Conservation (phyloP, 1,140 invertebrate genomes). For the Periplaneta americana region DNA sequence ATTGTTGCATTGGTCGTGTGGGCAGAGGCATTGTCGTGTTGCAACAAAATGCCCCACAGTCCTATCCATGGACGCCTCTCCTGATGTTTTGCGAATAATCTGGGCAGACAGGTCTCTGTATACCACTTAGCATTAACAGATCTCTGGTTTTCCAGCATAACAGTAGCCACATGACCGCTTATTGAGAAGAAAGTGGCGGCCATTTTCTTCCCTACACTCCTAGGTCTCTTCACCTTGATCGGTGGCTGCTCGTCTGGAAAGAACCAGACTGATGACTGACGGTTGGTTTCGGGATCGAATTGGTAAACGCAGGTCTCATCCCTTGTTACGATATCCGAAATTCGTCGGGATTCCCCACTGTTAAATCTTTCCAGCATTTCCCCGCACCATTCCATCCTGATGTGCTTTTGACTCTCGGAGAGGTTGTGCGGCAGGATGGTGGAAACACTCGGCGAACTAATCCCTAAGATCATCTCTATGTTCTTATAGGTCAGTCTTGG, state of each 20-base stretch:
- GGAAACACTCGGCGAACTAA: neutral
- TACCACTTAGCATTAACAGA: slow-evolving; percentile 7
- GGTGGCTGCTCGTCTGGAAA: slow-evolving; percentile 1
- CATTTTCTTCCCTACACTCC: slow-evolving; percentile 10
- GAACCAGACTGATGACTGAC: slow-evolving; percentile 9
- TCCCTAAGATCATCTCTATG: neutral
- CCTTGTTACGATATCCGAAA: slow-evolving; percentile 22
- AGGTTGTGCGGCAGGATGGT: slow-evolving; percentile 19
- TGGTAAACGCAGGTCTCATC: slow-evolving; percentile 26
- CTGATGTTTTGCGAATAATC: neutral
- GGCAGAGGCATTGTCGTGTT: slow-evolving; percentile 1
- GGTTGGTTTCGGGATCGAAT: slow-evolving; percentile 26
- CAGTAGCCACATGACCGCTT: slow-evolving; percentile 3
- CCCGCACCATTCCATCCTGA: slow-evolving; percentile 23
- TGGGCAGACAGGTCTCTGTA: slow-evolving; percentile 5
- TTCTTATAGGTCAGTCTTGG: neutral
- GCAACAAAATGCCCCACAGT: slow-evolving; percentile 4
- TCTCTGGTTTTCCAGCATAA: slow-evolving; percentile 6
- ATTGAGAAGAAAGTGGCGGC: neutral
- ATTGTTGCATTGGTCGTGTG: slow-evolving; percentile 6
- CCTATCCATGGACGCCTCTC: neutral
- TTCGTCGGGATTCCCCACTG: slow-evolving; percentile 18
- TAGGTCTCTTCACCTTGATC: neutral
- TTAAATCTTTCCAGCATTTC: slow-evolving; percentile 23
- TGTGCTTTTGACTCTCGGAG: slow-evolving; percentile 18